Percentiles rank a stretch among this genome's conserved stretches.
Conservation (phyloP, 2,113 vertebrate species). For the Ptyas mucosa region DNA sequence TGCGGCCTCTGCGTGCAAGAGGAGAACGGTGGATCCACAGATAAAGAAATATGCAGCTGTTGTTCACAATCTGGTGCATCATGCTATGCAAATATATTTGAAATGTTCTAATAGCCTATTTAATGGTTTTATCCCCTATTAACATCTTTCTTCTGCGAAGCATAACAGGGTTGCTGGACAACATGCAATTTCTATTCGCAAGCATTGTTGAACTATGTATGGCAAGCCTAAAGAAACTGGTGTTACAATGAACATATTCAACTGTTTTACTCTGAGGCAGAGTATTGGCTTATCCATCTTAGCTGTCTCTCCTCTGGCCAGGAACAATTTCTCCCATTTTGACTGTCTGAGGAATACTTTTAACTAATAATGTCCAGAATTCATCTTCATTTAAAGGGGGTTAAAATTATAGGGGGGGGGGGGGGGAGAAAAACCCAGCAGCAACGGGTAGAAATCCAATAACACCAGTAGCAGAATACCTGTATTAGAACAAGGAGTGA, state of each 20-base stretch:
- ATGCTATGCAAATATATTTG: constrained; percentile 68
- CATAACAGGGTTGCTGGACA: constrained; percentile 68
- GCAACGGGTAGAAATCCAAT: neutral
- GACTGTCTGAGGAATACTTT: neutral
- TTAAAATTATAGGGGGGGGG: neutral
- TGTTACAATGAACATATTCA: constrained; percentile 49
- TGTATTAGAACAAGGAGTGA: neutral
- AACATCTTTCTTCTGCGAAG: constrained; percentile 44
- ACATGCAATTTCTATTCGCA: constrained; percentile 38
- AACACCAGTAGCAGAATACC: neutral
- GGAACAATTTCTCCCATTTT: neutral
- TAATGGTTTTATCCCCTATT: constrained; percentile 40
- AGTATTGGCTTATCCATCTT: neutral
- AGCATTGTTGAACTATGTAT: constrained; percentile 36
- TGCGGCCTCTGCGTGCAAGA: constrained; percentile 41
- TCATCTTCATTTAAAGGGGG: neutral
- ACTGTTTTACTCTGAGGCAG: neutral
- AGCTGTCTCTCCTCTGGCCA: neutral
- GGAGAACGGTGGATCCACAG: constrained; percentile 51
- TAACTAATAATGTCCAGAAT: neutral
- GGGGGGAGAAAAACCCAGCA: neutral
- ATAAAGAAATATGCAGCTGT: constrained; percentile 57
- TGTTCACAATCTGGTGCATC: constrained; percentile 52
- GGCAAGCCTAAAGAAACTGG: constrained; percentile 40
- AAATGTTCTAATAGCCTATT: constrained; percentile 52